A percentile compares a stretch with the other conserved stretches of the same genome.
phyloP scores from a whole-genome alignment of 1,140 invertebrate species.

The Protaetia brevitarsis region DNA sequence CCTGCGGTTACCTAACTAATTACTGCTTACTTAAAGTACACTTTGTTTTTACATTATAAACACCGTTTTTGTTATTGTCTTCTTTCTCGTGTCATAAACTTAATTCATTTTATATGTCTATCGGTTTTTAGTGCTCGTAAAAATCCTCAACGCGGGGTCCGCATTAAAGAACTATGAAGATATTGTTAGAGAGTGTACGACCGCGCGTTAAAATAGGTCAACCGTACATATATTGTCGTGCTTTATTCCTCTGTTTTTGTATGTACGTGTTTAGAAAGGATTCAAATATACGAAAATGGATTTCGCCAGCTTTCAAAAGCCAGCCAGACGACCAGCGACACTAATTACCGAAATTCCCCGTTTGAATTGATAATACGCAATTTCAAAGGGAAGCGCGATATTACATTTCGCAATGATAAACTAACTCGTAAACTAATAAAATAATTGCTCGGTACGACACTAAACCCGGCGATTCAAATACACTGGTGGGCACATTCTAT shows the following conservation, averaged over 20 bases:
- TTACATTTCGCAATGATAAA: background rate
- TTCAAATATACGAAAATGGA: background rate
- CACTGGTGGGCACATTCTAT: background rate
- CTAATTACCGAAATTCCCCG: background rate
- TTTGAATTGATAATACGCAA: background rate
- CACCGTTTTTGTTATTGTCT: background rate
- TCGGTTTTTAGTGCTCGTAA: constrained; percentile 2
- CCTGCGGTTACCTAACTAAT: too few relatives aligned
- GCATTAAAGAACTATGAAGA: background rate
- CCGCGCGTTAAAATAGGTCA: background rate
- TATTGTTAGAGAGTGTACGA: background rate
- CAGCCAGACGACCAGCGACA: too few relatives aligned
- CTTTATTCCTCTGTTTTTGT: background rate
- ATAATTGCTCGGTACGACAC: background rate
- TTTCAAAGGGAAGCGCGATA: background rate
- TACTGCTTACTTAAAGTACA: too few relatives aligned
- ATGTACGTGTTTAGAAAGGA: too few relatives aligned
- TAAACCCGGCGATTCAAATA: background rate
- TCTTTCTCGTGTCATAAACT: background rate
- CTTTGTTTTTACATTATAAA: too few relatives aligned
- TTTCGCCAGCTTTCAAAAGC: too few relatives aligned
- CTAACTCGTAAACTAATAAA: background rate
- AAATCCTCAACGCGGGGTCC: background rate
- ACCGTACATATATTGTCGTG: background rate
- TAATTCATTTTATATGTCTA: background rate